phyloP scores from a whole-genome alignment of 2,113 vertebrate species.

The Rhombomys opimus region DNA sequence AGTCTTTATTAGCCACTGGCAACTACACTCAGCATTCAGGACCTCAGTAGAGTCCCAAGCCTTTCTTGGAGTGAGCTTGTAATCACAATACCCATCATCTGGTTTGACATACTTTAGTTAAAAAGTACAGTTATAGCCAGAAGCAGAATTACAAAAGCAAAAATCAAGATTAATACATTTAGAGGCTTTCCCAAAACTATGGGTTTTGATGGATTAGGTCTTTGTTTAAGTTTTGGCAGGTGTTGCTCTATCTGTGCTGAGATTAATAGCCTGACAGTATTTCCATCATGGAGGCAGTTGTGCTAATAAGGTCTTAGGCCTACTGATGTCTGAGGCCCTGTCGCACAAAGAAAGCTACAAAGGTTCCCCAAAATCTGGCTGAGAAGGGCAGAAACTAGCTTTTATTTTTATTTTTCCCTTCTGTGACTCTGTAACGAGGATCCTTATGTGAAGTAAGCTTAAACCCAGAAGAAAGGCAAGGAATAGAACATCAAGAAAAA shows the following conservation, averaged over 20 bases:
- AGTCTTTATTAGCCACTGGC: accelerated
- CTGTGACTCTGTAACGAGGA: neutral
- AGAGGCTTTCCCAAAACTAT: too few relatives aligned
- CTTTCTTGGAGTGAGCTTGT: neutral
- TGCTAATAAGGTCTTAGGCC: neutral
- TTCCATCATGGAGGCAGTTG: neutral
- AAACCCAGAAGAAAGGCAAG: neutral
- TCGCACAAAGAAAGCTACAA: neutral
- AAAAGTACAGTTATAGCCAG: neutral
- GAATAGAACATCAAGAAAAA: neutral
- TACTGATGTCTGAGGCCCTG: neutral
- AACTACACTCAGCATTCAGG: neutral
- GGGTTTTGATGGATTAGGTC: too few relatives aligned
- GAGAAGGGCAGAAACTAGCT: neutral
- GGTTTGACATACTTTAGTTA: neutral
- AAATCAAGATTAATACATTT: neutral
- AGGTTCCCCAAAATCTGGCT: accelerated
- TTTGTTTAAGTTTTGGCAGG: neutral
- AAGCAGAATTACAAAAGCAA: neutral
- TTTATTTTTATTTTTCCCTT: neutral
- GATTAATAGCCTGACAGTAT: neutral
- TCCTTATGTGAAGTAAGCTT: neutral
- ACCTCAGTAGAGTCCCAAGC: neutral
- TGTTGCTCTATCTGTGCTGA: neutral
- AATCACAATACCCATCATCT: neutral